Evolutionary conservation across 1,140 invertebrate species (phyloP), one percentile per base, ranked within the genome.

Genomic region (Oreohelix idahoensis): DNA sequence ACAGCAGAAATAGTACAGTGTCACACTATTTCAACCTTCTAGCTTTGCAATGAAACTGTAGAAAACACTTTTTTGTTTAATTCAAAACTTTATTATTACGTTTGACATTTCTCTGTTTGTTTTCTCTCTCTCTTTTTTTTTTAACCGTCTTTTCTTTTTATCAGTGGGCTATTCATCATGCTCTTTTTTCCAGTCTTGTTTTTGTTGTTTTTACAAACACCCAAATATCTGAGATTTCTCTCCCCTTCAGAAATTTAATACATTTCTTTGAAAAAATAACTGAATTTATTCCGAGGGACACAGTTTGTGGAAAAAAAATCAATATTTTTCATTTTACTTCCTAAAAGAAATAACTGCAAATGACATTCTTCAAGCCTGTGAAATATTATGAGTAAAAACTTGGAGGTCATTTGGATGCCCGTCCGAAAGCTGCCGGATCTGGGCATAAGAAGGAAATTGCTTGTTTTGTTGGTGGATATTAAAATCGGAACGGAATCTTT

Each of bases 391-490:
- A 51, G 74, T 76, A 76, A 76, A 76, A 76, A 76, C 74, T 45
- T 10, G 45, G 74, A 76, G 74, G 74, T 76, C 74, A 76, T 51
- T 76, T 51, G 39, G 39, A 76, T 76, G 74, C 20, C 74, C 2
- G 38, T 76, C 74, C 74, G 45, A 45, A 53, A 79, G 75, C 23
- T 79, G 77, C 77, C 51, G 53, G 77, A 66, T 79, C 77, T 79
- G 77, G 77, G 77, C 45, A 69, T 42, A 66, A 58, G 77, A 79
- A 79, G 77, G 77, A 79, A 79, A 79, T 79, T 79, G 77, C 77
- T 79, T 79, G 77, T 79, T 79, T 79, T 79, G 77, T 79, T 79
- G 77, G 77, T 79, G 77, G 77, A 79, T 79, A 79, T 79, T 79
- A 79, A 79, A 79, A 79, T 79, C 77, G 11, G 53, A 35, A 79